phyloP scores from a whole-genome alignment of 2,113 vertebrate genomes.

The Mystacornis crossleyi region DNA sequence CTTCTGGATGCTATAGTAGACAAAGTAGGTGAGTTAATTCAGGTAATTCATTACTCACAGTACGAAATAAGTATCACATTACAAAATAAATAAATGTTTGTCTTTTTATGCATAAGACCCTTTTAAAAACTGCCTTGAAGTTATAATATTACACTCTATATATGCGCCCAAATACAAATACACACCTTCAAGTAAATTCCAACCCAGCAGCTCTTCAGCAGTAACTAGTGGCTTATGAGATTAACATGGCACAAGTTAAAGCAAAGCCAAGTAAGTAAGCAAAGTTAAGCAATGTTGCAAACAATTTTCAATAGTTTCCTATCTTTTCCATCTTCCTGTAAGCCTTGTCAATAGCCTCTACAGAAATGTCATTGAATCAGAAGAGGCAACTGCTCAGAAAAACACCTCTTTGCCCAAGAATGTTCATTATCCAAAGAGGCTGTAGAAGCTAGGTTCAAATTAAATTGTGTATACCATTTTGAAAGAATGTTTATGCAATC shows the following conservation, averaged over 20 bases:
- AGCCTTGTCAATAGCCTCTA: background rate
- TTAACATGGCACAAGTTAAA: background rate
- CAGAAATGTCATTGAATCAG: background rate
- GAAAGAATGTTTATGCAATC: background rate
- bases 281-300: background rate
- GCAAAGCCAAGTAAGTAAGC: background rate
- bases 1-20: background rate
- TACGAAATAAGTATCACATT: background rate
- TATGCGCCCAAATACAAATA: background rate
- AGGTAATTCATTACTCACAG: background rate
- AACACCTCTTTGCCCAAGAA: background rate
- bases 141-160: background rate
- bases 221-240: background rate
- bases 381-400: background rate
- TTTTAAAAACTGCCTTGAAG: background rate
- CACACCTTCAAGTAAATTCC: background rate
- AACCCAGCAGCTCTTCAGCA: background rate
- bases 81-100: too few species aligned
- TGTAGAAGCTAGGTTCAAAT: background rate
- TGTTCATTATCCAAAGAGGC: background rate
- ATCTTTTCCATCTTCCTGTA: background rate
- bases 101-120: background rate
- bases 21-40: background rate
- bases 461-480: background rate
- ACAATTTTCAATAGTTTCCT: background rate